phyloP scores from a whole-genome alignment of 2,888 invertebrate species.

The Eubasilissa splendida region DNA sequence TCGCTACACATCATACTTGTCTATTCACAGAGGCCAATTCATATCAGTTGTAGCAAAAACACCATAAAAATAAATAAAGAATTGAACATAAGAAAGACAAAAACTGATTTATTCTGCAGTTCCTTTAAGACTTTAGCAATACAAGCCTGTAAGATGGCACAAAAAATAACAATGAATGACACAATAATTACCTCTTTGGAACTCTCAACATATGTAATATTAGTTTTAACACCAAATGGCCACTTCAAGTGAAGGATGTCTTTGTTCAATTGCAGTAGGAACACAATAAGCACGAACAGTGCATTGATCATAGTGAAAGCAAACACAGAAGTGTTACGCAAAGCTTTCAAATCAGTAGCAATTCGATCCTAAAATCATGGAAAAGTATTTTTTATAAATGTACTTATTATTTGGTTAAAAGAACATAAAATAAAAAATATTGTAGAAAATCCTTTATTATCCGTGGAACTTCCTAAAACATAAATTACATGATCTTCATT shows the following conservation, averaged over 20 bases:
- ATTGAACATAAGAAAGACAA: conserved; percentile 99
- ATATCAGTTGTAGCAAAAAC: conserved; percentile 98
- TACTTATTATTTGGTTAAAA: neutral
- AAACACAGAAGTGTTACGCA: conserved; percentile 95
- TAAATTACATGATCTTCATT: too few relatives aligned
- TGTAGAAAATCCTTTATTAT: neutral
- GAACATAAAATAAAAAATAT: neutral
- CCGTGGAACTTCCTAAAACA: too few relatives aligned
- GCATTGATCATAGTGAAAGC: conserved; percentile 99
- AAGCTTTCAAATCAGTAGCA: conserved; percentile 91
- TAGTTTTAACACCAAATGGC: conserved; percentile 95
- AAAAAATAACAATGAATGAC: conserved; percentile 64
- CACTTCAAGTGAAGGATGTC: conserved; percentile 96
- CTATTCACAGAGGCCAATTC: conserved; percentile 96
- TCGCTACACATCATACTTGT: conserved; percentile 98
- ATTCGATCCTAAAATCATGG: conserved; percentile 88
- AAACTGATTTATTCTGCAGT: conserved; percentile 96
- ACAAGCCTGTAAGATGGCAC: conserved; percentile 81
- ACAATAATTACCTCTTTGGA: conserved; percentile 87
- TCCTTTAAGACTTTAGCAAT: conserved; percentile 93
- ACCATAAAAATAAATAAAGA: conserved; percentile 99
- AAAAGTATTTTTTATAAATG: neutral
- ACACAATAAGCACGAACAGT: conserved; percentile 98
- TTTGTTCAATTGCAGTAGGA: conserved; percentile 98
- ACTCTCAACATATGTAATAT: conserved; percentile 91